phyloP scores from a whole-genome alignment of 2,797 vertebrate species.

The Anas capensis region DNA sequence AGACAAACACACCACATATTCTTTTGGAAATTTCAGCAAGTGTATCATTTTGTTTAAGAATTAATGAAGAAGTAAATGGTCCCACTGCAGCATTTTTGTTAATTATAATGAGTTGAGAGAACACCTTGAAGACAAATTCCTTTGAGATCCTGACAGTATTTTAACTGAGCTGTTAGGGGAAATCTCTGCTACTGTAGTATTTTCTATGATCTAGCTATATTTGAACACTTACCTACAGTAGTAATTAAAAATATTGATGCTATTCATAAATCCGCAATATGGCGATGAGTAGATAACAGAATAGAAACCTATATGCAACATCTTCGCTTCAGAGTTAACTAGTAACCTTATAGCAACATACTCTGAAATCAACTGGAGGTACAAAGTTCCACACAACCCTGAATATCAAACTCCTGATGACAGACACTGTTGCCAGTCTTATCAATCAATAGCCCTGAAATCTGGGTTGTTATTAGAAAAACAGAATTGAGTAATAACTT shows the following conservation, averaged over 20 bases:
- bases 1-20: not conserved
- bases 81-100: not conserved
- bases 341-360: not conserved
- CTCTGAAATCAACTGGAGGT: not conserved
- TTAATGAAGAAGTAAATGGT: not conserved
- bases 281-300: not conserved
- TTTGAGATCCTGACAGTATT: not conserved
- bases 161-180: not conserved
- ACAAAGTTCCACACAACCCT: not conserved
- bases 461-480: not conserved
- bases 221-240: not conserved
- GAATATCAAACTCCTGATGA: not conserved
- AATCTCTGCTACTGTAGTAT: not conserved
- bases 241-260: not conserved
- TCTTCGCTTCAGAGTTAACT: not conserved
- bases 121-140: not conserved
- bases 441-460: not conserved
- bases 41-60: not conserved
- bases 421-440: not conserved
- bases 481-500: not conserved
- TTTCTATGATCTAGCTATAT: not conserved
- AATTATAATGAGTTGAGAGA: not conserved
- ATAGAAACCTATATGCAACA: not conserved
- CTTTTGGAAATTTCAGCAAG: not conserved
- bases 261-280: not conserved